A percentile compares a stretch with the other conserved stretches of the same genome.
These are phyloP conservation scores for Mola mola DNA, from an alignment of 2,113 vertebrate genomes.

Conservation along the genomic window DNA sequence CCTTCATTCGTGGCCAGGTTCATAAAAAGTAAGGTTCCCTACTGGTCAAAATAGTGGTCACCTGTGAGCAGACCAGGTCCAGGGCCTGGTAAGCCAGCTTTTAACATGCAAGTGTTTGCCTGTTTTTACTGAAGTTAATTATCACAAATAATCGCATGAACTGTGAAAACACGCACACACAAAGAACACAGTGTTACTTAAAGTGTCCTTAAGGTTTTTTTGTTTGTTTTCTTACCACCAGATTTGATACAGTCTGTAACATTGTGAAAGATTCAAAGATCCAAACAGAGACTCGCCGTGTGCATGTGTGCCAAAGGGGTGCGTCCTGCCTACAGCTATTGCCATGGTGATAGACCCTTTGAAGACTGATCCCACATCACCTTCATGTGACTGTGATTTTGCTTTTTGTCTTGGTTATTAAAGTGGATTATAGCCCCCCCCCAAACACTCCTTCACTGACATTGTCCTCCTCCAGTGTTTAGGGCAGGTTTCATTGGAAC, in stretches of 20 bases:
- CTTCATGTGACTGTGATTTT: slow-evolving; percentile 57
- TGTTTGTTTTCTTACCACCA: too few relatives aligned
- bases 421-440: slow-evolving; percentile 55
- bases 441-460: background rate
- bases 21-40: too few relatives aligned
- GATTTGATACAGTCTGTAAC: slow-evolving; percentile 1
- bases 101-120: too few relatives aligned
- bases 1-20: too few relatives aligned
- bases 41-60: too few relatives aligned
- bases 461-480: slow-evolving; percentile 23
- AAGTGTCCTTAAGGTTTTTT: too few relatives aligned
- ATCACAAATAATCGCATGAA: too few relatives aligned
- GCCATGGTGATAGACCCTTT: slow-evolving; percentile 58
- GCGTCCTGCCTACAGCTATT: slow-evolving; percentile 38
- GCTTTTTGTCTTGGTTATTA: slow-evolving; percentile 73
- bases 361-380: slow-evolving; percentile 43
- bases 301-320: slow-evolving; percentile 24
- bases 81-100: too few relatives aligned
- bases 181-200: too few relatives aligned
- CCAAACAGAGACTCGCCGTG: slow-evolving; percentile 1
- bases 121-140: too few relatives aligned
- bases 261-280: slow-evolving; percentile 9
- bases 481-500: slow-evolving; percentile 32
- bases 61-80: too few relatives aligned
- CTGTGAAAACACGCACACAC: too few relatives aligned